These are phyloP conservation scores for Aphis craccivora DNA, from an alignment of 1,140 invertebrate species.

Conservation along the genomic window DNA sequence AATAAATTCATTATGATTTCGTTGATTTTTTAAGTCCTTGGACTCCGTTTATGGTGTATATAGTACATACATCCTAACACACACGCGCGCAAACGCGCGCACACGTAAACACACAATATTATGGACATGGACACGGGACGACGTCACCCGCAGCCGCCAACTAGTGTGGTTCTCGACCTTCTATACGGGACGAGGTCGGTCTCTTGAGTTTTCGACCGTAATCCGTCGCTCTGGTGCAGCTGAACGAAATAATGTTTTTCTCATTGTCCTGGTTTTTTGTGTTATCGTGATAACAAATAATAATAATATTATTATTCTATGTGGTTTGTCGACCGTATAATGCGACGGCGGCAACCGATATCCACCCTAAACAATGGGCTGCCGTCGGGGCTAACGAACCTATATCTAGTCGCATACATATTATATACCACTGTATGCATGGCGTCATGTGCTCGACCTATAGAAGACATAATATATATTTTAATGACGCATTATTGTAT, in stretches of 20 bases:
- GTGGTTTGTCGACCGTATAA: slow-evolving; percentile 33
- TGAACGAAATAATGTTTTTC: background rate
- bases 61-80: background rate
- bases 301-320: slow-evolving; percentile 31
- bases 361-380: slow-evolving; percentile 18
- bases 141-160: background rate
- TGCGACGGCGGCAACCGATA: background rate
- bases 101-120: too few species aligned
- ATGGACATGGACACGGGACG: background rate
- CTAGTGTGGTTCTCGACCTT: background rate
- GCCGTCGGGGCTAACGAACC: slow-evolving; percentile 20
- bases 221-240: background rate
- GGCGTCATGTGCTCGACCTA: background rate
- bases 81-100: background rate
- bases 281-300: background rate
- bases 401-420: background rate
- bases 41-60: background rate
- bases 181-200: background rate
- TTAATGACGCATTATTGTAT: background rate
- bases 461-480: background rate
- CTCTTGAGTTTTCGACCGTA: background rate
- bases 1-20: background rate
- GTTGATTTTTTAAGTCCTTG: background rate
- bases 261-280: slow-evolving; percentile 10
- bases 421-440: background rate